phyloP scores from a whole-genome alignment of 37 sponge, comb jelly and placozoan species.

The Diacarnus erythraeanus region DNA sequence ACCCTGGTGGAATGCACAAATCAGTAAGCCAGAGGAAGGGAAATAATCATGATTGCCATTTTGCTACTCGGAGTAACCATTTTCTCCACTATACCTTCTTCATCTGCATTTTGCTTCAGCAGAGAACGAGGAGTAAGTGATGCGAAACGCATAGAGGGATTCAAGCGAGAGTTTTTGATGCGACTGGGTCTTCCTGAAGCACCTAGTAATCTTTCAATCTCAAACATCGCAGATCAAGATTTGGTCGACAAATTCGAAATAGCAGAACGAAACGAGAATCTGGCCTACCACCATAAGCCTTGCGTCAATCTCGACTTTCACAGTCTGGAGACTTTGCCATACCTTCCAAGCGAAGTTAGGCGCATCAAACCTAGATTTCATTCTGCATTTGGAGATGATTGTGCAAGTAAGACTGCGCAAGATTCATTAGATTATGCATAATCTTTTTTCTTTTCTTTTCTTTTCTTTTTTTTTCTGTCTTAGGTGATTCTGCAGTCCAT shows the following conservation, averaged over 20 bases:
- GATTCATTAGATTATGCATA: neutral
- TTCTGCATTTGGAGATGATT: neutral
- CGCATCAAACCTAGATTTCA: neutral
- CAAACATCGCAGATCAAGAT: neutral
- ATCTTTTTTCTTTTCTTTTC: neutral
- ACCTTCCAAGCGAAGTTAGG: neutral
- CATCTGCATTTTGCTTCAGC: too few species aligned
- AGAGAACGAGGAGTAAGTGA: neutral
- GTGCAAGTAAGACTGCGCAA: neutral
- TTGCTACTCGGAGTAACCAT: too few species aligned
- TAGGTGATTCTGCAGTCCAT: neutral
- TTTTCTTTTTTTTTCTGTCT: neutral
- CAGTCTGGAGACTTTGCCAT: constrained; percentile 1
- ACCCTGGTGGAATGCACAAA: too few species aligned
- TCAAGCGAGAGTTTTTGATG: constrained; percentile 33
- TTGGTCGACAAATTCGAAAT: constrained; percentile 24
- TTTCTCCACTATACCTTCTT: too few species aligned
- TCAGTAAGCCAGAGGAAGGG: too few species aligned
- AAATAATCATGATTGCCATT: too few species aligned
- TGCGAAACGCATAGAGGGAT: neutral
- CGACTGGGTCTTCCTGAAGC: constrained; percentile 1
- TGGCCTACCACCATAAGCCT: neutral
- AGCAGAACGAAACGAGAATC: neutral
- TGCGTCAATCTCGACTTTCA: constrained; percentile 10
- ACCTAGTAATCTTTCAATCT: constrained; percentile 5